phyloP scores from a whole-genome alignment of 2,888 invertebrate species.

The Synanthedon formicaeformis region DNA sequence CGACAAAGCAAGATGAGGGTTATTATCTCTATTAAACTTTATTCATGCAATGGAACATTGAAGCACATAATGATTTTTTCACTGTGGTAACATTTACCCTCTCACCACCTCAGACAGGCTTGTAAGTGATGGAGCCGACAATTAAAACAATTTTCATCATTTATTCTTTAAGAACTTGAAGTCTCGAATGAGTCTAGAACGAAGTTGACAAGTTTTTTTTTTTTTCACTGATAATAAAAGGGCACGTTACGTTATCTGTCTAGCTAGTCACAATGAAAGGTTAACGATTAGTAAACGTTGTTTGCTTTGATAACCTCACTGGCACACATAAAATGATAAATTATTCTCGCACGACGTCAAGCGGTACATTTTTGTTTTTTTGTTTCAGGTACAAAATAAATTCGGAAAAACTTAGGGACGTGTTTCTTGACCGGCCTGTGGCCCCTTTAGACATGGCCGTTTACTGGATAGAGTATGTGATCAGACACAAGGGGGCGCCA shows the following conservation, averaged over 20 bases:
- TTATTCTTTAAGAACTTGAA: not conserved
- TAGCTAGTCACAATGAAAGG: not conserved
- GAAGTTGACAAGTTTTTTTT: not conserved
- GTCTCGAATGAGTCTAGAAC: not conserved
- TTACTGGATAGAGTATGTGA: constrained; percentile 75
- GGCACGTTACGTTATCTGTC: not conserved
- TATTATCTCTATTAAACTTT: no score
- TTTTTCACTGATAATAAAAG: not conserved
- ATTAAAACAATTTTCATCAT: no score
- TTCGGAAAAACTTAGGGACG: constrained; percentile 51
- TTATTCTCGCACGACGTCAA: not conserved
- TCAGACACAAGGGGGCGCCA: constrained; percentile 67
- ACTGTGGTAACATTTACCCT: no score
- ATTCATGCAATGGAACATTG: no score
- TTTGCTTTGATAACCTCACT: not conserved
- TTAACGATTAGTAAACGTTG: not conserved
- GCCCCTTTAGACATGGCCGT: constrained; percentile 71
- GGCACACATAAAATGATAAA: not conserved
- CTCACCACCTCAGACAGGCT: no score
- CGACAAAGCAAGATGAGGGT: no score
- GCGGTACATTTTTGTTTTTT: not conserved
- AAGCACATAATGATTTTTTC: no score
- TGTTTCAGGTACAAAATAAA: constrained; percentile 65
- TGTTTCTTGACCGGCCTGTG: constrained; percentile 70
- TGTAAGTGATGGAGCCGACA: no score